Conservation (phyloP, 2,888 invertebrate species). For the Drosophila neutralis region DNA sequence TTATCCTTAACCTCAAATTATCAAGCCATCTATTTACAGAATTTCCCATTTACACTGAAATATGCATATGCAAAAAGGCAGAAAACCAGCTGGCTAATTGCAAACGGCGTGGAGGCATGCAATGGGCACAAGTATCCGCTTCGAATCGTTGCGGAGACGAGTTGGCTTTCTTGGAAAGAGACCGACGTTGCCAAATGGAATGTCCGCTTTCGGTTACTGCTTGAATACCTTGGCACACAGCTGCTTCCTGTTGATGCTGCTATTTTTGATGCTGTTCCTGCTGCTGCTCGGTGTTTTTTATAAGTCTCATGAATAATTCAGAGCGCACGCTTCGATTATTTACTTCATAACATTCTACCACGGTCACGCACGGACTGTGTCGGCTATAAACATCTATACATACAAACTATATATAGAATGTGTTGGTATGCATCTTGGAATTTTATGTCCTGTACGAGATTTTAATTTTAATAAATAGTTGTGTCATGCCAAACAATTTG, state of each 20-base stretch:
- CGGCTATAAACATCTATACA: not conserved
- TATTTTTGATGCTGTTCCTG: conserved; percentile 16
- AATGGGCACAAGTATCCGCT: conserved; percentile 3
- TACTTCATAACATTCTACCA: conserved; percentile 73
- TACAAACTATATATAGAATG: not conserved
- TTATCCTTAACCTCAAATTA: conserved; percentile 3
- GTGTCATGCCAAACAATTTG: conserved; percentile 33
- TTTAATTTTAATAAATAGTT: conserved; percentile 70
- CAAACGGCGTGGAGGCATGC: conserved; percentile 54
- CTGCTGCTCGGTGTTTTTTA: conserved; percentile 55
- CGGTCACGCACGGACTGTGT: conserved; percentile 17
- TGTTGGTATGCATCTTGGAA: conserved; percentile 16
- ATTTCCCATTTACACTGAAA: conserved; percentile 34
- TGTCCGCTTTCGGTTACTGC: conserved; percentile 60
- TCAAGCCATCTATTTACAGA: conserved; percentile 42
- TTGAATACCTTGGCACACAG: conserved; percentile 26
- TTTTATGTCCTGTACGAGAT: conserved; percentile 49
- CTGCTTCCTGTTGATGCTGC: conserved; percentile 37
- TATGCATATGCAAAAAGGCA: conserved; percentile 57
- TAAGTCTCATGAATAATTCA: conserved; percentile 82
- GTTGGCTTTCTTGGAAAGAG: conserved; percentile 46
- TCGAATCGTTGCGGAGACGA: conserved; percentile 4
- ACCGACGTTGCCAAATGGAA: conserved; percentile 53
- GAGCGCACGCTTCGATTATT: conserved; percentile 80
- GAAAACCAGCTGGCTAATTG: conserved; percentile 59